Base-by-base conservation (phyloP, 2,797 vertebrate species). In the Pseudotriccus pelzelni region DNA sequence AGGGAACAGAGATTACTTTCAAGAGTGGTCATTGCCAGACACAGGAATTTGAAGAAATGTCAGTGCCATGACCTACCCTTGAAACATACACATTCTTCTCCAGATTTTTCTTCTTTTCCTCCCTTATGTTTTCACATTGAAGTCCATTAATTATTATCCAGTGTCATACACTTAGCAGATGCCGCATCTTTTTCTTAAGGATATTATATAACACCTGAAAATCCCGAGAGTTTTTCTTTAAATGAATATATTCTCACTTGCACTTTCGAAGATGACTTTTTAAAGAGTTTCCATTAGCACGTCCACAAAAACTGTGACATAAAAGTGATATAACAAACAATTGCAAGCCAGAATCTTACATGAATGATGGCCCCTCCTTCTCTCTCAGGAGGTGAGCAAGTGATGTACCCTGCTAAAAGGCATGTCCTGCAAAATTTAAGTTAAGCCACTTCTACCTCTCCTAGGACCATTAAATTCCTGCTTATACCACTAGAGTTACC, bases 161-260 rank as follows among this genome's bases (percentile, higher is more conserved):
- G 3, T 77, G 6, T 47, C 49, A 52, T 34, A 50, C 19, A 58
- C 3, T 25, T 22, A 53, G 7, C 8, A 79, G 19, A 46, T 37
- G 1, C 0, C 1, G 5, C 24, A 16, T 21, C 0, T 6, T n/a
- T 56, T 67, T 60, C 50, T 53, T 34, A 9, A n/a, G 16, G 6
- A 1, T 58, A 25, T 69, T 83, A 84, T 21, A 52, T 55, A 88
- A 53, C 25, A 67, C 22, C 13, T 68, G 18, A 43, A 78, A 90
- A 75, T 39, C 23, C 11, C 39, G 10, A 68, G 12, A 16, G 2
- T 8, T 74, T 85, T 78, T 70, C 21, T 24, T 44, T 73, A 21
- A 52, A 64, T 23, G 23, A 59, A 68, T 39, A 46, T 84, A 73
- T 62, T 73, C 22, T 59, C n/a, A 34, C 7, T 46, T 79, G 36